phyloP scores from a whole-genome alignment of 2,888 invertebrate genomes.

The Ceramica pisi region DNA sequence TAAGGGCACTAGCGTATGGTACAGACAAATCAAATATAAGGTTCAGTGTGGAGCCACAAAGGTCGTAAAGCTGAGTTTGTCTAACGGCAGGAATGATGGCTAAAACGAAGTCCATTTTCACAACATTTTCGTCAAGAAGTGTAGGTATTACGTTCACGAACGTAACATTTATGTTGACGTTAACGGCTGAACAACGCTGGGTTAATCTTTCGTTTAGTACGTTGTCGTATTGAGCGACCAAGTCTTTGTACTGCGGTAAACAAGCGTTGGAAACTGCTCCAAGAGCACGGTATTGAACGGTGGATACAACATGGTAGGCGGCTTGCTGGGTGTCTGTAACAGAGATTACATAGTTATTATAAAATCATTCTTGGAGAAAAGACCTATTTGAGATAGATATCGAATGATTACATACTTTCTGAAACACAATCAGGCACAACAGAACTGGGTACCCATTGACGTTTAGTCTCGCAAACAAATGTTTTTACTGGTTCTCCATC shows the following conservation, averaged over 20 bases:
- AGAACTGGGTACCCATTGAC: conserved; percentile 96
- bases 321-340: conserved; percentile 96
- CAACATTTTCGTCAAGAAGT: conserved; percentile 96
- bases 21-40: conserved; percentile 98
- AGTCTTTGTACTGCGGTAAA: conserved; percentile 95
- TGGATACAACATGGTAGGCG: conserved; percentile 97
- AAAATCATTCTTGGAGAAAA: neutral
- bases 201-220: conserved; percentile 95
- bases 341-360: conserved; percentile 22
- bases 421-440: conserved; percentile 99
- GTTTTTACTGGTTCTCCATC: conserved; percentile 97
- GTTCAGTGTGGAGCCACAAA: conserved; percentile 98
- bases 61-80: conserved; percentile 97
- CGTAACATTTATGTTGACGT: conserved; percentile 98
- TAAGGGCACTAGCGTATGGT: conserved; percentile 97
- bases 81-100: conserved; percentile 96
- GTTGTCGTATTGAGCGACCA: conserved; percentile 95
- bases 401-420: conserved; percentile 92
- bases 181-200: conserved; percentile 98
- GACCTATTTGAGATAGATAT: neutral
- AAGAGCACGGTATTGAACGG: conserved; percentile 96
- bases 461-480: conserved; percentile 95
- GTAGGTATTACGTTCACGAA: conserved; percentile 96
- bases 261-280: conserved; percentile 97
- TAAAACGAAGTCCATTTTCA: conserved; percentile 97